Percentiles rank a stretch among this genome's conserved stretches.
Conservation (phyloP, 2,888 invertebrate species). For the Drosophila barbarae region DNA sequence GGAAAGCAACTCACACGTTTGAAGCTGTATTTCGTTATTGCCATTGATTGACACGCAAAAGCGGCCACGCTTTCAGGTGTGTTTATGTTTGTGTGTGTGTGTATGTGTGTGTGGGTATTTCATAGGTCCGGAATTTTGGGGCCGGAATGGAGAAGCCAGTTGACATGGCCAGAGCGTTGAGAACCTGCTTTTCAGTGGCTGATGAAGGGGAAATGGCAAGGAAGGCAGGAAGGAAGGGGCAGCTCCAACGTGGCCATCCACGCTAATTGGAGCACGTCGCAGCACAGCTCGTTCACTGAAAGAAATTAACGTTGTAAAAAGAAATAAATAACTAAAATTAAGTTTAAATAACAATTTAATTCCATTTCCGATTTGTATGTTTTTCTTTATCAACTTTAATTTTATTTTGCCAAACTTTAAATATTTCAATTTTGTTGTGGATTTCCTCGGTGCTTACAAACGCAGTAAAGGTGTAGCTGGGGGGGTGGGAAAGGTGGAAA, state of each 20-base stretch:
- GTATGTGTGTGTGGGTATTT: slow-evolving; percentile 24
- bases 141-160: slow-evolving; percentile 4
- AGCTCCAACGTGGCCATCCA: slow-evolving; percentile 31
- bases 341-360: not conserved
- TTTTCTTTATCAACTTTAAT: no score
- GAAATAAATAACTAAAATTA: not conserved
- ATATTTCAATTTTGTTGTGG: not conserved
- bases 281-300: slow-evolving; percentile 16
- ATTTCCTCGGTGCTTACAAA: not conserved
- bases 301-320: not conserved
- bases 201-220: not conserved
- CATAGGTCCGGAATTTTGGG: slow-evolving; percentile 16
- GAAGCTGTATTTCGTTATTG: slow-evolving; percentile 27
- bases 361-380: no score
- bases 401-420: not conserved
- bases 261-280: slow-evolving; percentile 69
- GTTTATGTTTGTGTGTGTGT: slow-evolving; percentile 9
- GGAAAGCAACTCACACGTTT: slow-evolving; percentile 21
- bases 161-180: slow-evolving; percentile 16
- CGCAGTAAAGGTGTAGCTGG: not conserved
- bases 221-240: not conserved
- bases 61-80: slow-evolving; percentile 43
- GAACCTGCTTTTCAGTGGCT: slow-evolving; percentile 31
- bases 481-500: slow-evolving; percentile 16
- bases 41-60: slow-evolving; percentile 67